A percentile compares a stretch with the other conserved stretches of the same genome.
Evolutionary conservation across 2,797 vertebrate species (phyloP).

Genomic region (Sciurus carolinensis): DNA sequence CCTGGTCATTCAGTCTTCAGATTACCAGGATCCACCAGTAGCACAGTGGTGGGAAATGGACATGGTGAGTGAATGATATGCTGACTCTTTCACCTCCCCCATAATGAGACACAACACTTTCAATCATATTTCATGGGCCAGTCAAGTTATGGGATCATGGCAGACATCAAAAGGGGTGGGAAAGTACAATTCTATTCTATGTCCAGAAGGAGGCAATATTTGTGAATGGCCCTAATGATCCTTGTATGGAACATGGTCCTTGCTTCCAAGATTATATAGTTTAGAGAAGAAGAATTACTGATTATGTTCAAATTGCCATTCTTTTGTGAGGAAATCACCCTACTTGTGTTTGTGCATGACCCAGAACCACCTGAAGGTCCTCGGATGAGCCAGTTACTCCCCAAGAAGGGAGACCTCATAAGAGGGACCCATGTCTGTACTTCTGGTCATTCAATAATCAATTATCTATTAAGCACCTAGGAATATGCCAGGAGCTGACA

Average conservation of each 20-base stretch:
- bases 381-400: background rate
- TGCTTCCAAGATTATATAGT: background rate
- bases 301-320: background rate
- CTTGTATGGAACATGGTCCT: background rate
- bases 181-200: background rate
- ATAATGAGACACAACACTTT: background rate
- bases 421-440: too few relatives aligned
- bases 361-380: background rate
- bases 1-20: background rate
- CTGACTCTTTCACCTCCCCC: background rate
- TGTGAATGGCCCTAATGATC: background rate
- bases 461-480: background rate
- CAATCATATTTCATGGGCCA: background rate
- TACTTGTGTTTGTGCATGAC: background rate
- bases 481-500: background rate
- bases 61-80: background rate
- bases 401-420: background rate
- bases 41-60: background rate
- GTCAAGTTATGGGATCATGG: background rate
- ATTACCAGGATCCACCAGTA: background rate
- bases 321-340: background rate
- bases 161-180: background rate
- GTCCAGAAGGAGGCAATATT: background rate
- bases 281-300: background rate
- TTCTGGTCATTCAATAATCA: background rate